Base-by-base conservation (phyloP, 2,113 vertebrate species). In the Cyprinodon variegatus region DNA sequence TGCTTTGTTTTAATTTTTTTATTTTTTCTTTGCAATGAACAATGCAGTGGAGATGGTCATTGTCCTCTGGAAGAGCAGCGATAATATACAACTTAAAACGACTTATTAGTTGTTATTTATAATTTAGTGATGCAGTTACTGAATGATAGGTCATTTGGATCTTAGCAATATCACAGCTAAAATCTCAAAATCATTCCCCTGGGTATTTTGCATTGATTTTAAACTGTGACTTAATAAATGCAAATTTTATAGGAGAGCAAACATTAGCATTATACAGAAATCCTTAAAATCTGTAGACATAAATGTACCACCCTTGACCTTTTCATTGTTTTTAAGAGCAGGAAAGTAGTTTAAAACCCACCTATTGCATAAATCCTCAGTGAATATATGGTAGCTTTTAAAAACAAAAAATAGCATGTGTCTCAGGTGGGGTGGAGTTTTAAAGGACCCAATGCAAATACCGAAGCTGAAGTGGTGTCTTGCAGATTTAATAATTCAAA, bases 61-160 rank as follows among this genome's bases (percentile, higher is more conserved):
- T 68, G 79, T 63, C 85, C 77, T 66, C 67, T 61, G 65, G 69
- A 79, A 82, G 77, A 79, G 77, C 65, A 78, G 68, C 63, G 76
- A 85, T 86, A 84, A 88, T 83, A 86, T 59, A 70, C 37, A 71
- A 38, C 59, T 72, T 74, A 87, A 78, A 43, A 79, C 45, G 74
- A 78, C 29, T 29, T 79, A 73, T 59, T 17, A 77, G 20, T 45
- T n/a, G 10, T 43, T 0, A 41, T 82, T 87, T 64, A 4, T 66
- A 74, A 66, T 14, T 29, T 14, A 12, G 43, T 14, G 61, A 48
- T 59, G 36, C 46, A 75, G 64, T 72, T 0, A 61, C 70, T 82
- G 60, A 17, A 65, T 3, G 48, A 38, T 73, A 22, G 75, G 81
- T 76, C 53, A 68, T 10, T 0, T 14, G 72, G 12, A 66, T 71